These are phyloP conservation scores for Globicephala melas DNA, from an alignment of 2,113 vertebrate genomes.

Conservation along the genomic window DNA sequence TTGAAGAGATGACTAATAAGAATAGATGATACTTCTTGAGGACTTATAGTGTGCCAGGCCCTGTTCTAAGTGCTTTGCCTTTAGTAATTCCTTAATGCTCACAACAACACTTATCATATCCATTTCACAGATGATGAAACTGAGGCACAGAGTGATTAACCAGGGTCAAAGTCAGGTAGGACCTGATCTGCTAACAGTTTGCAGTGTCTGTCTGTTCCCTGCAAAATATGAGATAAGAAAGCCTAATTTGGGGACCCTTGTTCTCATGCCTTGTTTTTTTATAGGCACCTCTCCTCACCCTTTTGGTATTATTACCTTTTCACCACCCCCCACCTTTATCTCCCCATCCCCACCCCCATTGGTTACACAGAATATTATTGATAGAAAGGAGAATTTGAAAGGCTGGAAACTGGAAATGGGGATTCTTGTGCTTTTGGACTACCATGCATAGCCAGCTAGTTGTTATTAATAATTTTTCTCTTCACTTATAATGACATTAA, in stretches of 20 bases:
- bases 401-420: not conserved
- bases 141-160: not conserved
- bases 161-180: not conserved
- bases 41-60: not conserved
- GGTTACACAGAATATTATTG: not conserved
- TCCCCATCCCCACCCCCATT: not conserved
- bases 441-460: not conserved
- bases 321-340: fast-evolving
- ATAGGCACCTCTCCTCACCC: not conserved
- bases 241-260: not conserved
- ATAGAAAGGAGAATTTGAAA: not conserved
- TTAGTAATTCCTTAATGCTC: not conserved
- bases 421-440: not conserved
- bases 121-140: not conserved
- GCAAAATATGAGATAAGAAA: not conserved
- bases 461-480: not conserved
- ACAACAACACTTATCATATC: not conserved
- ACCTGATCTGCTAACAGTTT: not conserved
- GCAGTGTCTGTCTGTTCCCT: not conserved
- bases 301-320: not conserved
- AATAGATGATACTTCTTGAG: not conserved
- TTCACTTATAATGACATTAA: not conserved
- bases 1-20: not conserved
- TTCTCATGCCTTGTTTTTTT: not conserved
- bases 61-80: not conserved